Evolutionary conservation across 1,140 invertebrate species (phyloP).

Genomic region (Micrasema longulum): DNA sequence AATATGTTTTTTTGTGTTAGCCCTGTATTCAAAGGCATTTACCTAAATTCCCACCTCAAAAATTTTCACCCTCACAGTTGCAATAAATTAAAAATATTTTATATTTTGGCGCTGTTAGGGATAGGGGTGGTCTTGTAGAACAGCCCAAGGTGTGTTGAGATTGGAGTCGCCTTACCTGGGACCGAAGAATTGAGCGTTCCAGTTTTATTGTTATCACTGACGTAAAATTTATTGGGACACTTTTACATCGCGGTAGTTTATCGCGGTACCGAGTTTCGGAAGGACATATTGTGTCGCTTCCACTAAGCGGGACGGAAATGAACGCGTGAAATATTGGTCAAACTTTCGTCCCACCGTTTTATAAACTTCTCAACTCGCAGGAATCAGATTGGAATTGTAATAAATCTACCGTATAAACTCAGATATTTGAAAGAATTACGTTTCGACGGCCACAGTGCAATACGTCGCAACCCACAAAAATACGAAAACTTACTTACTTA

Average conservation of each 20-base stretch:
- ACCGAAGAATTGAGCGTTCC: conserved; percentile 30
- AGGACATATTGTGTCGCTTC: conserved; percentile 7
- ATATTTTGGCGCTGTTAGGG: too few species aligned
- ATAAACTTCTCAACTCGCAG: background rate
- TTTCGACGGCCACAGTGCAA: too few species aligned
- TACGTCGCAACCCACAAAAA: too few species aligned
- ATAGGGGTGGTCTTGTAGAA: background rate
- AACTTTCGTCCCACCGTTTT: background rate
- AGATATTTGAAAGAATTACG: too few species aligned
- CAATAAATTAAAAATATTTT: too few species aligned
- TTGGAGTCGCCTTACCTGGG: conserved; percentile 22
- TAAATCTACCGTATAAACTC: too few species aligned
- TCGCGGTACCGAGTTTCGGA: conserved; percentile 13
- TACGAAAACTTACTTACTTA: too few species aligned
- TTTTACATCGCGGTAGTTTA: conserved; percentile 32
- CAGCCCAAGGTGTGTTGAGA: background rate
- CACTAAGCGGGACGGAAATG: background rate
- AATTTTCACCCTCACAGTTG: too few species aligned
- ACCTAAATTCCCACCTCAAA: too few species aligned
- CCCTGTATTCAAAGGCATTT: too few species aligned
- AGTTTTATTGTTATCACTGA: conserved; percentile 45
- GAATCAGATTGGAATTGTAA: background rate
- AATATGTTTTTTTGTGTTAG: too few species aligned
- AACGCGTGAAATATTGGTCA: background rate
- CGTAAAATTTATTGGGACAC: conserved; percentile 48